These are phyloP conservation scores for Achlya flavicornis DNA, from an alignment of 2,888 invertebrate genomes.

Conservation along the genomic window DNA sequence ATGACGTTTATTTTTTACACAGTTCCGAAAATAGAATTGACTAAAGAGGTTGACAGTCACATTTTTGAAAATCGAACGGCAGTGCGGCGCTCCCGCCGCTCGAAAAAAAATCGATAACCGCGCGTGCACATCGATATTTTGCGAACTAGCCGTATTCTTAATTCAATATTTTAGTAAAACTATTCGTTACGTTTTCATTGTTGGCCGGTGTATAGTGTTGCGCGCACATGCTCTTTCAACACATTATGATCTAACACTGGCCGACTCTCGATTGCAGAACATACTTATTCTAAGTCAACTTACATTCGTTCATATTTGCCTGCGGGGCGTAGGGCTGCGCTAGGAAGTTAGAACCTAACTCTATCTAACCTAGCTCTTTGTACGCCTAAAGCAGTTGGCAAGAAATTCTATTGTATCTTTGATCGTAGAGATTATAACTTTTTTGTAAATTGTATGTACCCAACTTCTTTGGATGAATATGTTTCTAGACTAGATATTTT, in stretches of 20 bases:
- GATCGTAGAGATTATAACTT: background rate
- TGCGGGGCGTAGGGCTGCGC: conserved; percentile 81
- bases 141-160: conserved; percentile 21
- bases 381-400: background rate
- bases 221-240: conserved; percentile 82
- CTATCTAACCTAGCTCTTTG: conserved; percentile 18
- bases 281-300: conserved; percentile 85
- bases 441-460: background rate
- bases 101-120: conserved; percentile 40
- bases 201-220: conserved; percentile 59
- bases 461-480: too few species aligned
- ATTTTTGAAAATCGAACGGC: conserved; percentile 47
- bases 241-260: conserved; percentile 84
- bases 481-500: background rate
- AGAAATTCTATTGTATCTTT: conserved; percentile 5
- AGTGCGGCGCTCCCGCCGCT: conserved; percentile 23
- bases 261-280: conserved; percentile 82
- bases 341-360: conserved; percentile 59
- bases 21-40: conserved; percentile 39
- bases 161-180: conserved; percentile 32
- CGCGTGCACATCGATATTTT: conserved; percentile 42
- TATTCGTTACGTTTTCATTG: conserved; percentile 68
- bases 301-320: conserved; percentile 85
- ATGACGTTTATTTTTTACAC: conserved; percentile 18
- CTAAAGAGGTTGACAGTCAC: conserved; percentile 44